A percentile compares a stretch with the other conserved stretches of the same genome.
Evolutionary conservation across 2,797 vertebrate genomes (phyloP).

Genomic region (Centropyge bicolor): DNA sequence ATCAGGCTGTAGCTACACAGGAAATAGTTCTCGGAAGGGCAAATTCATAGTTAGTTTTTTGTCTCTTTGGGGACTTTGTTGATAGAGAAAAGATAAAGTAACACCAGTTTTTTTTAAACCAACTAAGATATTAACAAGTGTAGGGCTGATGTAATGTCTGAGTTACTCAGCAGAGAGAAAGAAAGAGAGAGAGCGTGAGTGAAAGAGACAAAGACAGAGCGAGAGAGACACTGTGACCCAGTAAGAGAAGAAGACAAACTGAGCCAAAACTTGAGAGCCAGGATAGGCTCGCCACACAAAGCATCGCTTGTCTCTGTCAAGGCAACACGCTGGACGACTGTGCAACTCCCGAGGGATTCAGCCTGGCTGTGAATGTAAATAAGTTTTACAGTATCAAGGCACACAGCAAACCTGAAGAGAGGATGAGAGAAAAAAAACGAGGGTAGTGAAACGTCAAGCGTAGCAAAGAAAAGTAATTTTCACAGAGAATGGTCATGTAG

Average conservation of each 20-base stretch:
- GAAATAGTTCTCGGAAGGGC: not conserved
- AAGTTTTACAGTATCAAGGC: constrained; percentile 71
- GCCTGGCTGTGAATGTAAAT: constrained; percentile 75
- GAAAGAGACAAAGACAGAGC: constrained; percentile 35
- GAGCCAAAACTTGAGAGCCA: constrained; percentile 50
- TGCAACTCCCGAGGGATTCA: constrained; percentile 51
- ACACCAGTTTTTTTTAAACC: not conserved
- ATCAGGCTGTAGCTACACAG: not conserved
- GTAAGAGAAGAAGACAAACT: constrained; percentile 50
- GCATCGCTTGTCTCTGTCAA: constrained; percentile 66
- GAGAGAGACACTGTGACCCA: constrained; percentile 17
- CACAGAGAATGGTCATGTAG: constrained; percentile 64
- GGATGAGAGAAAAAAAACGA: constrained; percentile 41
- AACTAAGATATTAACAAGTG: not conserved
- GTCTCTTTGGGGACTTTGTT: constrained; percentile 9
- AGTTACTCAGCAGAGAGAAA: constrained; percentile 23
- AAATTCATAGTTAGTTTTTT: not conserved
- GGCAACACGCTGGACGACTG: constrained; percentile 50
- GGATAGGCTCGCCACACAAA: constrained; percentile 50
- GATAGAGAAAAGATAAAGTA: not conserved
- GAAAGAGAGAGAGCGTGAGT: constrained; percentile 10
- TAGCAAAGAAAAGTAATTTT: constrained; percentile 79
- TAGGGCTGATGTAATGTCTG: constrained; percentile 18
- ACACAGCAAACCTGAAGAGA: constrained; percentile 50
- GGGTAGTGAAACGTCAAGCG: constrained; percentile 61